Conservation (phyloP, 2,113 vertebrate genomes). For the Vidua chalybeata region DNA sequence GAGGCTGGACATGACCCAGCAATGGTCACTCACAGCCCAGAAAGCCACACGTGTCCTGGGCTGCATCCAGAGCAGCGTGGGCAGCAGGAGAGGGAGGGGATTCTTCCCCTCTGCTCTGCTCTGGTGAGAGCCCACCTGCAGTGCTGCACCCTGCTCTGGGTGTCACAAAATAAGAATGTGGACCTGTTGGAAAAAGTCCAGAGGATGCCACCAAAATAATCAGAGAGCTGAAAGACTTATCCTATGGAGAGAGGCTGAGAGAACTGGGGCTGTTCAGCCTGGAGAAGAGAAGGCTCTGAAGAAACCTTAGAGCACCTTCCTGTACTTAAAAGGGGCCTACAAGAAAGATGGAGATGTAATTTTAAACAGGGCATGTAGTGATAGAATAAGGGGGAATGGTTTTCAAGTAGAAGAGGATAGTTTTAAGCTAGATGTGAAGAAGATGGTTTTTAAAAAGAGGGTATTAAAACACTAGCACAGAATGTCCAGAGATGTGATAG, state of each 20-base stretch:
- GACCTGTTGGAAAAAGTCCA: not conserved
- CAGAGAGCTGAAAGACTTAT: not conserved
- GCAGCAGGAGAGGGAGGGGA: not conserved
- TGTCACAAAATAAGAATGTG: too few species aligned
- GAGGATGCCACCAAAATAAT: not conserved
- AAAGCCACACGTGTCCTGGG: accelerated
- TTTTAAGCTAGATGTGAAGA: not conserved
- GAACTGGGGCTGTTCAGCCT: not conserved
- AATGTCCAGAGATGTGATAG: not conserved
- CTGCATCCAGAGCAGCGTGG: accelerated
- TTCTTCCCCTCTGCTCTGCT: not conserved
- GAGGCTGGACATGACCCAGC: not conserved
- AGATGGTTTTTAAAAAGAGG: not conserved
- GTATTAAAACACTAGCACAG: not conserved
- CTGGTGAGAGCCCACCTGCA: accelerated
- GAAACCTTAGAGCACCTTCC: not conserved
- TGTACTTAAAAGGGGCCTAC: not conserved
- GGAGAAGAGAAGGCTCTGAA: not conserved
- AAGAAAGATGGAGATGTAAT: not conserved
- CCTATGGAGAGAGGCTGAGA: not conserved
- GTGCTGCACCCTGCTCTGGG: not conserved
- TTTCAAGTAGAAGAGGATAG: not conserved
- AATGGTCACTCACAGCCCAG: accelerated
- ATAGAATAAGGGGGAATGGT: not conserved
- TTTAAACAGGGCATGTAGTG: not conserved